Evolutionary conservation across 2,888 invertebrate genomes (phyloP), one percentile per base, ranked within the genome.

Genomic region (Glyphotaelius pellucidus): DNA sequence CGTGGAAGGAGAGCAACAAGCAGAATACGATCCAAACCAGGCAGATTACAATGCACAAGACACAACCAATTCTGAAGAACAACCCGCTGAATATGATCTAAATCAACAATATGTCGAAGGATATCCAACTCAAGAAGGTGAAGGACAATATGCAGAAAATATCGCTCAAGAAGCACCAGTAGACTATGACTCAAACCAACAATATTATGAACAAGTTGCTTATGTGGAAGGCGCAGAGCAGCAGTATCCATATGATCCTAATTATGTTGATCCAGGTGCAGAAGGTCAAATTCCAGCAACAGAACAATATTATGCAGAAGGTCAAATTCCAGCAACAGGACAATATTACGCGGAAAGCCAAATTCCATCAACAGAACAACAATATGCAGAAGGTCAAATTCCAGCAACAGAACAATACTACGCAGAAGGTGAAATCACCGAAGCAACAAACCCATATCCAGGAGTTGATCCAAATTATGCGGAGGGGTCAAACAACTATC

Each of bases 91-190:
- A 89, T 90, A 90, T 89, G 81, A 92, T 81, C 94, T 93, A 92
- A 94, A 94, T 91, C 93, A 94, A 79, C 94, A 94, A 89, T 94
- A 94, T 89, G 93, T 94, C 92, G 94, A 94, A 93, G 93, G 92
- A 32, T 38, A 89, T 80, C 80, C n/a, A n/a, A 80, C 14, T 80
- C 89, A 89, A n/a, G 89, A n/a, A 47, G 67, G 89, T 38, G 42
- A 89, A 85, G 90, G 67, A 42, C 81, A 52, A 83, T 67, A 85
- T 42, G 12, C 32, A 19, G 47, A 91, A 32, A 42, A 89, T 11
- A 42, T 67, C 25, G 52, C n/a, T 7, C 67, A 67, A 89, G 80
- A 89, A 47, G 32, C 42, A 12, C 31, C 42, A 47, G 79, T 11
- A 52, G 87, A 83, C 12, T 89, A 91, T 84, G 91, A 91, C 25